Conservation (phyloP, 2,797 vertebrate genomes). For the Characodon lateralis region DNA sequence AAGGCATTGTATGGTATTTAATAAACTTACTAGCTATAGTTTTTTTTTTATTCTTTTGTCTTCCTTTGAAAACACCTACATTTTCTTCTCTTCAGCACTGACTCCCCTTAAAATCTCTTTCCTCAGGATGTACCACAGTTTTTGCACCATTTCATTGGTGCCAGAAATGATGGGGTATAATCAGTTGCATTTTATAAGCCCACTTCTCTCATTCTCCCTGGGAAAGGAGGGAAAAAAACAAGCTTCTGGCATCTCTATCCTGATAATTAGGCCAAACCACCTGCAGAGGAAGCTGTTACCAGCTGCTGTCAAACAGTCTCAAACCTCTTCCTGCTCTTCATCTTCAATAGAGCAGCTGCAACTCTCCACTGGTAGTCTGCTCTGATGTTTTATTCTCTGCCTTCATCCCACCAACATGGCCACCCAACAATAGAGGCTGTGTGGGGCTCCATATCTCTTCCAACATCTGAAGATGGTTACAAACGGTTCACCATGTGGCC, state of each 20-base stretch:
- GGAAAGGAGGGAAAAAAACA: constrained; percentile 41
- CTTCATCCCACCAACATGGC: constrained; percentile 43
- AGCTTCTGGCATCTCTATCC: constrained; percentile 57
- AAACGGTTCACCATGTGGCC: constrained; percentile 61
- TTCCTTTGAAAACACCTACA: constrained; percentile 6
- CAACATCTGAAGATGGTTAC: constrained; percentile 61
- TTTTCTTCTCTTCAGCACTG: constrained; percentile 12
- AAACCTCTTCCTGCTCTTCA: constrained; percentile 48
- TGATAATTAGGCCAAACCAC: constrained; percentile 73
- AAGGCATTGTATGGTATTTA: background rate
- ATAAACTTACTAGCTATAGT: background rate
- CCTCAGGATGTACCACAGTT: constrained; percentile 56
- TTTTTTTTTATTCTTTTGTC: background rate
- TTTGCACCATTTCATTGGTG: constrained; percentile 37
- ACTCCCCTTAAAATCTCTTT: constrained; percentile 22
- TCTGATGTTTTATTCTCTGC: constrained; percentile 50
- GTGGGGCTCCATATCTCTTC: constrained; percentile 46
- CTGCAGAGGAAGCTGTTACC: constrained; percentile 71
- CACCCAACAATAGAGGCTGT: constrained; percentile 63
- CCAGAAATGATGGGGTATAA: constrained; percentile 28
- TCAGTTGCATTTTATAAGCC: constrained; percentile 35
- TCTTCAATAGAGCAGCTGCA: constrained; percentile 73
- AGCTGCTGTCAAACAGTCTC: constrained; percentile 67
- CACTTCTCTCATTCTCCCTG: constrained; percentile 40
- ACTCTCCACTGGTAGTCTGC: constrained; percentile 43